Conservation (phyloP, 2,888 invertebrate genomes). For the Metopia argyrocephala region DNA sequence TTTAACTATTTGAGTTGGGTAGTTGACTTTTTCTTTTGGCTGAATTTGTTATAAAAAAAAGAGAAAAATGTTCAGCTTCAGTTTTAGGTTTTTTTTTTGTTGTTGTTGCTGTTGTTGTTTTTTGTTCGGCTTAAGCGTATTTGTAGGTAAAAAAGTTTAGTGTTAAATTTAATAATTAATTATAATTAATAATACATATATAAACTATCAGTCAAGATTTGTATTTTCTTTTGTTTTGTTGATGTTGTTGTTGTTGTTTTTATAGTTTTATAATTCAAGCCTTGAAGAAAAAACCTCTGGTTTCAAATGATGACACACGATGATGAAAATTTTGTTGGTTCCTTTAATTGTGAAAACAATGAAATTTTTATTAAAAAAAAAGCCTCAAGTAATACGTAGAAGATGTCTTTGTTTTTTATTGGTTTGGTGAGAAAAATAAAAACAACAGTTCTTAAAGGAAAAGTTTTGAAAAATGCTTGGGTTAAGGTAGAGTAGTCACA, state of each 20-base stretch:
- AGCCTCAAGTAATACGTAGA: background rate
- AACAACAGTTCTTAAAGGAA: constrained; percentile 19
- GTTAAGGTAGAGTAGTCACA: constrained; percentile 26
- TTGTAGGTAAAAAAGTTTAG: constrained; percentile 55
- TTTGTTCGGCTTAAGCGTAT: constrained; percentile 43
- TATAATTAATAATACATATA: constrained; percentile 55
- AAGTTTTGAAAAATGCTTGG: constrained; percentile 17
- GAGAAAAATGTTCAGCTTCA: constrained; percentile 18
- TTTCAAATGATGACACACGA: constrained; percentile 43
- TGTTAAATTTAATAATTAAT: background rate
- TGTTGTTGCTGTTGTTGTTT: constrained; percentile 21
- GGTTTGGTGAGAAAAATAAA: constrained; percentile 27
- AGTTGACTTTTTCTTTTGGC: background rate
- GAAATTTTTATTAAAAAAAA: constrained; percentile 19
- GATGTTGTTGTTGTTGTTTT: constrained; percentile 19
- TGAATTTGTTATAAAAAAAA: constrained; percentile 23
- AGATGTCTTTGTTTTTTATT: too few relatives aligned
- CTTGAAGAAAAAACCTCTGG: constrained; percentile 51
- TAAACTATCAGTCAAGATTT: constrained; percentile 69
- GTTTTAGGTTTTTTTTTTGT: constrained; percentile 38
- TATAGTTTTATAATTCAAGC: constrained; percentile 28
- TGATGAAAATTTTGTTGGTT: constrained; percentile 42
- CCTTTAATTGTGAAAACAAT: constrained; percentile 38
- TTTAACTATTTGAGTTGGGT: constrained; percentile 14
- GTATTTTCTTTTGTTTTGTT: constrained; percentile 43